Conservation (phyloP, 2,113 vertebrate genomes). For the Propithecus coquereli region DNA sequence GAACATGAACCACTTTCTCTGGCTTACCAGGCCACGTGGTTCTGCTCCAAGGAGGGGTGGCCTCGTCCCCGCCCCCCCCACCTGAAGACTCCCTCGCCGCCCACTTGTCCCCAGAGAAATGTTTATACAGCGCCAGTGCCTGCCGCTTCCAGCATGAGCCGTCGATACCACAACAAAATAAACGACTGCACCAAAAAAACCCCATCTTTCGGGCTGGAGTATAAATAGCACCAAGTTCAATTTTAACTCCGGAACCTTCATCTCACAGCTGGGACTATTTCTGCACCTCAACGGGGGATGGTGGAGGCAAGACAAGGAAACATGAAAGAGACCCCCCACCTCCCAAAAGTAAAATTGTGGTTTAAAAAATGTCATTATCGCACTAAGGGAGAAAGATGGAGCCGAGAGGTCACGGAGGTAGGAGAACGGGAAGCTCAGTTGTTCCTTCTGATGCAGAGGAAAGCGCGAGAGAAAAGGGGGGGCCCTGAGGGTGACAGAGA, state of each 20-base stretch:
- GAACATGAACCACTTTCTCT: not conserved
- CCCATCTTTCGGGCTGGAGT: not conserved
- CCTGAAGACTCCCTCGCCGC: not conserved
- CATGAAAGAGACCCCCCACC: not conserved
- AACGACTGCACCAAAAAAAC: not conserved
- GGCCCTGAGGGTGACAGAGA: rapidly evolving
- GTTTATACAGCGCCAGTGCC: not conserved
- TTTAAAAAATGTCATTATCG: not conserved
- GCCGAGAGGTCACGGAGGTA: not conserved
- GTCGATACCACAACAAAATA: not conserved
- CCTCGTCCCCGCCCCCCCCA: not conserved
- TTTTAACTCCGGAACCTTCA: conserved; percentile 18
- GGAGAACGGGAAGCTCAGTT: rapidly evolving
- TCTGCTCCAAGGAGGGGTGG: not conserved
- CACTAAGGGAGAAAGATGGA: not conserved
- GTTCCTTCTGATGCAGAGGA: not conserved
- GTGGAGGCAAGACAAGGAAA: not conserved
- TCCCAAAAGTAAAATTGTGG: not conserved
- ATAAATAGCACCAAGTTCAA: conserved; percentile 32
- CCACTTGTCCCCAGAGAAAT: not conserved
- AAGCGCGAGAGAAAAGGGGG: rapidly evolving
- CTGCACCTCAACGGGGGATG: conserved; percentile 11
- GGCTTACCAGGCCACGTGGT: not conserved
- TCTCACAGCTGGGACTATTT: conserved; percentile 32
- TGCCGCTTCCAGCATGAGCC: not conserved